Conservation (phyloP, 2,113 vertebrate species). For the Otolemur garnettii region DNA sequence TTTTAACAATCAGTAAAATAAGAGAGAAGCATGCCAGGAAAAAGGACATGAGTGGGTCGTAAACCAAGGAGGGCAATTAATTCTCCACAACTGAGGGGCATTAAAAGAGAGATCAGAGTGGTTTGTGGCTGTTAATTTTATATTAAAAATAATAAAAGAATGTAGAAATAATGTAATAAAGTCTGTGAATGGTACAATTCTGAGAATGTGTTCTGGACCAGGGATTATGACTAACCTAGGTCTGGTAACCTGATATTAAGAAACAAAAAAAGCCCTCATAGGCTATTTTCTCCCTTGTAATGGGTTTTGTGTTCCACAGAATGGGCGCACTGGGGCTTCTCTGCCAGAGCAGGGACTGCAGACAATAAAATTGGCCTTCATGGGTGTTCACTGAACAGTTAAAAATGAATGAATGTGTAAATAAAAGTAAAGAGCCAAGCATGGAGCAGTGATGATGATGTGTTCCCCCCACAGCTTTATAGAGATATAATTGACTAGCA, state of each 20-base stretch:
- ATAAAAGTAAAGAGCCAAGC: not conserved
- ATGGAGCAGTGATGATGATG: accelerated
- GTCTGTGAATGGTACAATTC: not conserved
- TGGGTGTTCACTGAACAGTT: not conserved
- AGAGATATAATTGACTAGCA: not conserved
- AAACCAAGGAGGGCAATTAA: not conserved
- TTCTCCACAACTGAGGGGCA: accelerated
- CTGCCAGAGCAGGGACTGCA: not conserved
- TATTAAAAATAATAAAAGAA: not conserved
- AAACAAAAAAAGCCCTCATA: not conserved
- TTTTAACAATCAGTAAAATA: accelerated
- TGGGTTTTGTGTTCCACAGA: not conserved
- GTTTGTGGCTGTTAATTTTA: not conserved
- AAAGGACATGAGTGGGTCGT: accelerated
- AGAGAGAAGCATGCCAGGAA: accelerated
- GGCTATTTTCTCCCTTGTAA: not conserved
- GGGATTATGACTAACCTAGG: not conserved
- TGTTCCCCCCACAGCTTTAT: not conserved
- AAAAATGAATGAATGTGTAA: too few species aligned
- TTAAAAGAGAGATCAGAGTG: not conserved
- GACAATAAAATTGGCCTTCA: not conserved
- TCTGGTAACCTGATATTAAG: not conserved
- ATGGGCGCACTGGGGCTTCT: not conserved
- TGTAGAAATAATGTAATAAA: not conserved
- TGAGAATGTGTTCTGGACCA: not conserved